Conservation (phyloP, 2,113 vertebrate genomes). For the Silurus glanis region DNA sequence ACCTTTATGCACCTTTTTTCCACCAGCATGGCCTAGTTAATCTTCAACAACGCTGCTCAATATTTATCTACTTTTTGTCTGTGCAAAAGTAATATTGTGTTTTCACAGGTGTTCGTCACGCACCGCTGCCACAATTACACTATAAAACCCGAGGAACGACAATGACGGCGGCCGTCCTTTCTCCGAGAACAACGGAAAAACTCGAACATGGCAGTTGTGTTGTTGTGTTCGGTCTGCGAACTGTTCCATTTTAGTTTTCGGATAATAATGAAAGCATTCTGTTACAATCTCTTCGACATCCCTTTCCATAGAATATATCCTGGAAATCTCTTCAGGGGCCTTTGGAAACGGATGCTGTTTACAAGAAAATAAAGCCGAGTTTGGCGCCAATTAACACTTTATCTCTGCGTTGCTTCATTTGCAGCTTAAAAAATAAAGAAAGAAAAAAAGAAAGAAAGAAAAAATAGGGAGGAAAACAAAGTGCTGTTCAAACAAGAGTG, state of each 20-base stretch:
- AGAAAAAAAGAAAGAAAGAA: background rate
- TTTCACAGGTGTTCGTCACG: slow-evolving; percentile 62
- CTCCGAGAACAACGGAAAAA: slow-evolving; percentile 51
- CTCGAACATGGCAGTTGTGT: slow-evolving; percentile 49
- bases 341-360: slow-evolving; percentile 34
- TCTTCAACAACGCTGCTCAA: slow-evolving; percentile 64
- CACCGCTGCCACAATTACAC: slow-evolving; percentile 61
- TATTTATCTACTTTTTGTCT: slow-evolving; percentile 68
- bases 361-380: slow-evolving; percentile 35
- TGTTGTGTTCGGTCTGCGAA: slow-evolving; percentile 65
- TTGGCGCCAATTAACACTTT: slow-evolving; percentile 61
- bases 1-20: slow-evolving; percentile 16
- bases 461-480: background rate
- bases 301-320: slow-evolving; percentile 21
- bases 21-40: slow-evolving; percentile 58
- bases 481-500: slow-evolving; percentile 49
- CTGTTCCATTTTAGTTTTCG: slow-evolving; percentile 40
- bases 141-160: background rate
- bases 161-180: slow-evolving; percentile 51
- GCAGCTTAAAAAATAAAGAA: slow-evolving; percentile 51
- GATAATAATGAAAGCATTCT: slow-evolving; percentile 33
- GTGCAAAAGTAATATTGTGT: slow-evolving; percentile 62
- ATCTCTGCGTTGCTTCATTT: slow-evolving; percentile 53
- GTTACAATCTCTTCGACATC: slow-evolving; percentile 27
- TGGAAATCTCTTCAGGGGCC: background rate